These are phyloP conservation scores for Pyrocoelia pectoralis DNA, from an alignment of 2,888 invertebrate genomes.

Conservation along the genomic window DNA sequence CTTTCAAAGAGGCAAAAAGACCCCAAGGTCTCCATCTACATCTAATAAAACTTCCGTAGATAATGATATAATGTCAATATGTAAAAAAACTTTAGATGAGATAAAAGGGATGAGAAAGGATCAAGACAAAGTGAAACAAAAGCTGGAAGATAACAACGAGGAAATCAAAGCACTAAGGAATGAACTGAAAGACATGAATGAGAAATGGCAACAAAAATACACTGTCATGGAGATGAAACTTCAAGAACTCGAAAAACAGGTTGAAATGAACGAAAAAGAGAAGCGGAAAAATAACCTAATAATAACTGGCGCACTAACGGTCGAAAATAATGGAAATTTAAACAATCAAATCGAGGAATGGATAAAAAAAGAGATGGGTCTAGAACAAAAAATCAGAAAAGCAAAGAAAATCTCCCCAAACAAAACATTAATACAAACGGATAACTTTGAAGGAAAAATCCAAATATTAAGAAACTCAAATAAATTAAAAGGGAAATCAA, in stretches of 20 bases:
- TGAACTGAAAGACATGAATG: not conserved
- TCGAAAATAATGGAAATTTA: not conserved
- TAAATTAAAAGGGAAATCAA: not conserved
- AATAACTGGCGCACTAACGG: not conserved
- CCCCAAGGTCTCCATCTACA: no score
- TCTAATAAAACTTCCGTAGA: no score
- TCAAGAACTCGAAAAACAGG: not conserved
- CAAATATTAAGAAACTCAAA: not conserved
- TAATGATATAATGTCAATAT: no score
- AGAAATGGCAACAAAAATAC: not conserved
- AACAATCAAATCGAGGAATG: not conserved
- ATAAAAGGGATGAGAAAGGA: no score
- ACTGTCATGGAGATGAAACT: not conserved
- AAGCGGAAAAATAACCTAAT: slow-evolving; percentile 1
- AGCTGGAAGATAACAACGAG: not conserved
- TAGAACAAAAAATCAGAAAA: not conserved
- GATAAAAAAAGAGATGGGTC: not conserved
- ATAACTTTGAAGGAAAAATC: not conserved
- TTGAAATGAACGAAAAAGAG: not conserved
- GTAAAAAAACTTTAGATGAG: not conserved
- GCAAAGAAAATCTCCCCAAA: not conserved
- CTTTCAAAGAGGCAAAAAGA: no score
- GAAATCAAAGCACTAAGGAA: slow-evolving; percentile 1
- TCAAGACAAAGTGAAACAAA: not conserved
- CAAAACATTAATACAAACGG: not conserved